A percentile compares a stretch with the other conserved stretches of the same genome.
These are phyloP conservation scores for Poecile montanus DNA, from an alignment of 2,797 vertebrate genomes.

Conservation along the genomic window DNA sequence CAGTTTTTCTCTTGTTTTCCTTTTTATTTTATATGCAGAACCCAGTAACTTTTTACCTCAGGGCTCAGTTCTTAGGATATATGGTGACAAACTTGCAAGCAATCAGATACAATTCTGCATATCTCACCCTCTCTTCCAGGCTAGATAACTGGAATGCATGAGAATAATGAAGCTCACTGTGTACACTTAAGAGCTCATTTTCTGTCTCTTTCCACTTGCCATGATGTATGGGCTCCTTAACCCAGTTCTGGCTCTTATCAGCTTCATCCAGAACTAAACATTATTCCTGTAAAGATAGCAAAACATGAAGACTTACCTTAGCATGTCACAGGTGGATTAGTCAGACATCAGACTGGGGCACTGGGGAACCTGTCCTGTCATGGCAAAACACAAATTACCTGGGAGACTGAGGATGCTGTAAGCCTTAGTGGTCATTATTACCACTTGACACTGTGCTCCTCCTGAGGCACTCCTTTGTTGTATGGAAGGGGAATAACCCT, in stretches of 20 bases:
- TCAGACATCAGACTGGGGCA: neutral
- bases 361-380: too few relatives aligned
- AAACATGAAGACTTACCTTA: neutral
- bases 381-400: neutral
- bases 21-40: neutral
- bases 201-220: neutral
- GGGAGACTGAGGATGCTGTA: neutral
- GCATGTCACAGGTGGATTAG: neutral
- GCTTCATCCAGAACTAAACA: neutral
- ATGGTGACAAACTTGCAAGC: neutral
- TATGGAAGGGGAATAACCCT: neutral
- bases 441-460: neutral
- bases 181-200: neutral
- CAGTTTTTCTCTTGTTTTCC: neutral
- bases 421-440: neutral
- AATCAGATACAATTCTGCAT: neutral
- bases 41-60: neutral
- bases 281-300: neutral
- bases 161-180: neutral
- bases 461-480: neutral
- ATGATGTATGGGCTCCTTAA: neutral
- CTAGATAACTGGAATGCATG: neutral
- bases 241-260: neutral
- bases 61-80: neutral
- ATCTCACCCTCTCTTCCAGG: neutral